Conservation (phyloP, 2,888 invertebrate species). For the Cerastis leucographa region DNA sequence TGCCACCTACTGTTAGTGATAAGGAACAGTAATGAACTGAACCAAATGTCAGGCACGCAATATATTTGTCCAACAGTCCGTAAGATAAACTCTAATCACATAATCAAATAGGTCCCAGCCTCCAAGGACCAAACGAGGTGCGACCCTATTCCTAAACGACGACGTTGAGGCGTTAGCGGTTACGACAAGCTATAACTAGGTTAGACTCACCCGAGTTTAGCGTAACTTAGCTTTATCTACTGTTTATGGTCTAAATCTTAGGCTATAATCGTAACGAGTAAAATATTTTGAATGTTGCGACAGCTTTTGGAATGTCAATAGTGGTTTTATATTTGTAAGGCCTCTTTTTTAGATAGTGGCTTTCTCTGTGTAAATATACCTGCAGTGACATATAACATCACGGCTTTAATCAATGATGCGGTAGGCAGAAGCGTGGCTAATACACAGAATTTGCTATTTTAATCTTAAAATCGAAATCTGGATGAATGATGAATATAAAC, state of each 20-base stretch:
- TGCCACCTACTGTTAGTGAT: background rate
- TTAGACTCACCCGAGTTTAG: conserved; percentile 21
- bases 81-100: conserved; percentile 35
- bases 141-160: conserved; percentile 25
- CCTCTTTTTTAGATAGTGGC: background rate
- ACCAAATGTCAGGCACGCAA: conserved; percentile 13
- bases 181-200: conserved; percentile 22
- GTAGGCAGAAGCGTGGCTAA: background rate
- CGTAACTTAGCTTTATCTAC: conserved; percentile 35
- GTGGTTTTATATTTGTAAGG: background rate
- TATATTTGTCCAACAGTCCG: conserved; percentile 30
- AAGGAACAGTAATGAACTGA: conserved; percentile 2
- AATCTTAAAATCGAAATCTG: too few species aligned
- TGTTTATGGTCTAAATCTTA: conserved; percentile 42
- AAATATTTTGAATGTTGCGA: conserved; percentile 14
- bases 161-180: conserved; percentile 19
- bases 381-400: background rate
- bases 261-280: conserved; percentile 11
- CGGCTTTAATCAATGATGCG: background rate
- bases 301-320: conserved; percentile 11
- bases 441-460: background rate
- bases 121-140: conserved; percentile 32
- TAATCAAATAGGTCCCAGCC: conserved; percentile 24
- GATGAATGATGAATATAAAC: too few species aligned
- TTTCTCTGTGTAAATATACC: background rate